Conservation (phyloP, 2,888 invertebrate species). For the Lysandra coridon region DNA sequence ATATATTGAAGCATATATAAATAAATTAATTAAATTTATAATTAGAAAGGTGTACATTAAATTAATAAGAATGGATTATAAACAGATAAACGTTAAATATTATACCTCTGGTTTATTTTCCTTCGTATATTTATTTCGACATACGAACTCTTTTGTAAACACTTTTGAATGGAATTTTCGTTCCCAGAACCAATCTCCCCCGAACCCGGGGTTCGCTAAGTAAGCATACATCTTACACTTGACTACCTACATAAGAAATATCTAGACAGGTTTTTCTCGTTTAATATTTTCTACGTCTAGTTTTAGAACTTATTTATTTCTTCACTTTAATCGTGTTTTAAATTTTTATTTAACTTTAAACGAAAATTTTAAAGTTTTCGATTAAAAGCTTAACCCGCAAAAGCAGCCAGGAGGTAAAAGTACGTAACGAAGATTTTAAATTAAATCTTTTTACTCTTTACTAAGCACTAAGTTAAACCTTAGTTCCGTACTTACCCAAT, state of each 20-base stretch:
- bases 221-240: not conserved
- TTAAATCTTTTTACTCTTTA: not conserved
- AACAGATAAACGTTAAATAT: not conserved
- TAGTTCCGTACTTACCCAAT: not conserved
- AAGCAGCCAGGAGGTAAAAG: not conserved
- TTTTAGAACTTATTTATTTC: no score
- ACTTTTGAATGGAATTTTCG: slow-evolving; percentile 2
- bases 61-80: not conserved
- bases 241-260: not conserved
- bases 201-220: not conserved
- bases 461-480: not conserved
- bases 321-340: no score
- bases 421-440: not conserved
- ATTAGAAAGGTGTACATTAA: not conserved
- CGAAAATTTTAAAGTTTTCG: not conserved
- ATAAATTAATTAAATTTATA: not conserved
- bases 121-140: slow-evolving; percentile 13
- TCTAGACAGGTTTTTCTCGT: not conserved
- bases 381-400: not conserved
- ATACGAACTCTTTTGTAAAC: slow-evolving; percentile 17
- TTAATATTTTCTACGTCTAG: not conserved
- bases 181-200: not conserved
- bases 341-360: no score
- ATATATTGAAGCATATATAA: not conserved
- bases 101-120: not conserved